Conservation (phyloP, 2,888 invertebrate genomes). For the Atethmia centrago region DNA sequence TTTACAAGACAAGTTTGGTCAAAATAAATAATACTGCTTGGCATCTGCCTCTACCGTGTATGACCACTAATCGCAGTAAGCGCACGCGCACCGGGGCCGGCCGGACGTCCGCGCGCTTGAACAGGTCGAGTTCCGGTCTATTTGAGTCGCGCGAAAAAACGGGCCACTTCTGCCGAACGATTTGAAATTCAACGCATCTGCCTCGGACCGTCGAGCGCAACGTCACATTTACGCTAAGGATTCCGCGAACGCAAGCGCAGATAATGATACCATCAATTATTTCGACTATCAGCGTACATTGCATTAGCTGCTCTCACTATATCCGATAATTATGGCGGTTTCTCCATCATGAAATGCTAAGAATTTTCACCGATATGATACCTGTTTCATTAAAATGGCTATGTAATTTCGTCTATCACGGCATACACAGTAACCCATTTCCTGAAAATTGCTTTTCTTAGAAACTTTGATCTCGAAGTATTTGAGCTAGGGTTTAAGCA, state of each 20-base stretch:
- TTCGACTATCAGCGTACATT: constrained; percentile 55
- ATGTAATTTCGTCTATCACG: constrained; percentile 50
- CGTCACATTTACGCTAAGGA: constrained; percentile 73
- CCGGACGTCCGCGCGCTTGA: constrained; percentile 77
- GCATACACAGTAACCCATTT: constrained; percentile 46
- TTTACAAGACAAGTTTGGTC: neutral
- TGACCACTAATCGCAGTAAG: constrained; percentile 34
- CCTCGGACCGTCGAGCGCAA: constrained; percentile 73
- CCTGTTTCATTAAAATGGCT: constrained; percentile 65
- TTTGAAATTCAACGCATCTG: constrained; percentile 79
- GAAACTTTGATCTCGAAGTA: constrained; percentile 8
- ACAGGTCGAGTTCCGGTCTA: constrained; percentile 83
- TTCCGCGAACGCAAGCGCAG: constrained; percentile 63
- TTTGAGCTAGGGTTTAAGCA: constrained; percentile 3
- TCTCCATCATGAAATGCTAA: constrained; percentile 57
- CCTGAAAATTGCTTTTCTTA: constrained; percentile 32
- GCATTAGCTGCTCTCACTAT: constrained; percentile 63
- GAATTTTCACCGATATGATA: constrained; percentile 69
- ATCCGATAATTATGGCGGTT: constrained; percentile 64
- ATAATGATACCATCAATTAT: constrained; percentile 62
- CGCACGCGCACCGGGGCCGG: constrained; percentile 70
- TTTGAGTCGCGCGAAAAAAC: constrained; percentile 78
- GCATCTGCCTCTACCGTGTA: constrained; percentile 55
- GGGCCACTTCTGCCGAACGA: constrained; percentile 71
- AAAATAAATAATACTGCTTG: neutral